phyloP scores from a whole-genome alignment of 2,797 vertebrate genomes.

The Oreochromis mossambicus region DNA sequence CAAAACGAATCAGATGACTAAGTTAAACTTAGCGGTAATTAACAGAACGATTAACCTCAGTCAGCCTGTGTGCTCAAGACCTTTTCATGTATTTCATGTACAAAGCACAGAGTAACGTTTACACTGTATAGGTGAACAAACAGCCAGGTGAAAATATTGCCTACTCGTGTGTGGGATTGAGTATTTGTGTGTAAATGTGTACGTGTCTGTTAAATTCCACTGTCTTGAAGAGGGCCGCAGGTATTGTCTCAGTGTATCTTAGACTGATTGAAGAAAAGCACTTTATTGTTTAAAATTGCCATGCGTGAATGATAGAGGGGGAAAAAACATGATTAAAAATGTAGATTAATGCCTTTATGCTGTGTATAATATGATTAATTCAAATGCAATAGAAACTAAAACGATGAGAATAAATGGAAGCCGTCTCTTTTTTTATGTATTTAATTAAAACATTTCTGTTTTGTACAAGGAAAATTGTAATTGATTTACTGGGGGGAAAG shows the following conservation, averaged over 20 bases:
- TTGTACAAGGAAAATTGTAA: slow-evolving; percentile 43
- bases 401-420: slow-evolving; percentile 59
- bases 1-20: background rate
- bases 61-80: background rate
- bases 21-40: background rate
- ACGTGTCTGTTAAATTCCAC: slow-evolving; percentile 23
- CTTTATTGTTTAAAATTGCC: slow-evolving; percentile 73
- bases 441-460: slow-evolving; percentile 68
- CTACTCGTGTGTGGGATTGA: slow-evolving; percentile 8
- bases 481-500: background rate
- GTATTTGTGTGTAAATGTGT: slow-evolving; percentile 24
- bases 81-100: background rate
- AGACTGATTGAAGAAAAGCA: slow-evolving; percentile 61
- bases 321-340: slow-evolving; percentile 18
- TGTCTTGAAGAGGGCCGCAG: slow-evolving; percentile 7
- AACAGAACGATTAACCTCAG: background rate
- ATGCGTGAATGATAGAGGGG: slow-evolving; percentile 47
- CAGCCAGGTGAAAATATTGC: slow-evolving; percentile 12
- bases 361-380: slow-evolving; percentile 57
- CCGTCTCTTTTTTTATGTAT: slow-evolving; percentile 20
- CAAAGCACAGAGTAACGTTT: slow-evolving; percentile 46
- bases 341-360: slow-evolving; percentile 60
- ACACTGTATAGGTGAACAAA: slow-evolving; percentile 9
- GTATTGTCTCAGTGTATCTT: slow-evolving; percentile 26
- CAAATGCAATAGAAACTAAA: slow-evolving; percentile 71